A percentile compares a stretch with the other conserved stretches of the same genome.
Evolutionary conservation across 2,888 invertebrate genomes (phyloP).

Genomic region (Eupsilia transversa): DNA sequence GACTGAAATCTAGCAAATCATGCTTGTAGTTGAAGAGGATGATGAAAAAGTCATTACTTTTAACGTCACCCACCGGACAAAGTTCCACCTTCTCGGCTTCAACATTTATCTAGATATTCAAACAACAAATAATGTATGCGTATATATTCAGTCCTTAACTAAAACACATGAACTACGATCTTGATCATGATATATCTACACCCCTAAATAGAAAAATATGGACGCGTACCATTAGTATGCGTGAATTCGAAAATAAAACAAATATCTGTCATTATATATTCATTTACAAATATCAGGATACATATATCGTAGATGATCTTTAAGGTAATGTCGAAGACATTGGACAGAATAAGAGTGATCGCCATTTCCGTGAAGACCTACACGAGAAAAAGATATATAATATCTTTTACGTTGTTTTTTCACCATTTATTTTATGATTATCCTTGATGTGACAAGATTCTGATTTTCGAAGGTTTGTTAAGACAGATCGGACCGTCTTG

Average conservation of each 20-base stretch:
- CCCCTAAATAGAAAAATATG: slow-evolving; percentile 36
- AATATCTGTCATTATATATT: slow-evolving; percentile 42
- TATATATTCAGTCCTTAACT: slow-evolving; percentile 5
- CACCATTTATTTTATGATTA: slow-evolving; percentile 31
- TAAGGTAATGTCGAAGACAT: slow-evolving; percentile 35
- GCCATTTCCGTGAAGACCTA: not conserved
- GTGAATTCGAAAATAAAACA: slow-evolving; percentile 18
- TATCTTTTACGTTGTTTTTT: slow-evolving; percentile 22
- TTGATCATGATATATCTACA: slow-evolving; percentile 15
- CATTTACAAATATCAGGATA: slow-evolving; percentile 45
- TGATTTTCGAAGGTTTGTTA: not conserved
- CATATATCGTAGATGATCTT: slow-evolving; percentile 18
- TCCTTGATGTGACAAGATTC: slow-evolving; percentile 22
- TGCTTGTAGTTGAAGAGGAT: not conserved
- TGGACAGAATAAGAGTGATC: slow-evolving; percentile 31
- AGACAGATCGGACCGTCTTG: slow-evolving; percentile 21
- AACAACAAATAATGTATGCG: not conserved
- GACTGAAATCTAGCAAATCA: not conserved
- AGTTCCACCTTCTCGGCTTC: not conserved
- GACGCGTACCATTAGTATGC: not conserved
- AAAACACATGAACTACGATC: slow-evolving; percentile 20
- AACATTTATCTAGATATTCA: not conserved
- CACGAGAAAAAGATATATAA: slow-evolving; percentile 15
- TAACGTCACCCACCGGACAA: not conserved
- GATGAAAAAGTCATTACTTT: not conserved